Evolutionary conservation across 2,113 vertebrate species (phyloP).

Genomic region (Takifugu bimaculatus): DNA sequence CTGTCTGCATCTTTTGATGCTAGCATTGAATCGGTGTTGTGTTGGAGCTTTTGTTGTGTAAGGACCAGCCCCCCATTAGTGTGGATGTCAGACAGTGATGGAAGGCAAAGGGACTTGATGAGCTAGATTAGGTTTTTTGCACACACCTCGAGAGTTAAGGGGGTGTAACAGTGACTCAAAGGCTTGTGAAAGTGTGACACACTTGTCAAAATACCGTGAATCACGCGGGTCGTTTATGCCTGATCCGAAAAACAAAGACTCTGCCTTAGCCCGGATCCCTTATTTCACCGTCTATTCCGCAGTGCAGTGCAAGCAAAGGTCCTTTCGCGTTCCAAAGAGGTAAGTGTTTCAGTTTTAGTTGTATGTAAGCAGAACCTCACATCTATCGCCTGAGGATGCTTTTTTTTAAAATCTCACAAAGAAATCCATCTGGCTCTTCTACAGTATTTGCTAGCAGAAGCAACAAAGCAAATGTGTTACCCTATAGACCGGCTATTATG

Average conservation of each 20-base stretch:
- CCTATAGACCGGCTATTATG: constrained; percentile 52
- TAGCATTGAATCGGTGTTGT: constrained; percentile 3
- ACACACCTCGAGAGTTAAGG: constrained; percentile 2
- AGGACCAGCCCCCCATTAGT: constrained; percentile 7
- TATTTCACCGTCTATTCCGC: too few species aligned
- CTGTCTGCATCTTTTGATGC: neutral
- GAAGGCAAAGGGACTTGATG: neutral
- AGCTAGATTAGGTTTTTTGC: constrained; percentile 5
- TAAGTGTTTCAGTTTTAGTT: too few species aligned
- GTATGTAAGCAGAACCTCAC: too few species aligned
- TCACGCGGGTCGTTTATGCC: neutral
- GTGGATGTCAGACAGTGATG: constrained; percentile 9
- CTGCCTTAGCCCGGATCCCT: neutral
- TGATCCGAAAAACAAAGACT: neutral
- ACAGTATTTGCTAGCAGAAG: constrained; percentile 29
- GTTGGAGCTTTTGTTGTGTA: constrained; percentile 8
- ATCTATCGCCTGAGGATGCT: too few species aligned
- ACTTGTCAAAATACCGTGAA: constrained; percentile 7
- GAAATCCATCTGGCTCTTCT: constrained; percentile 29
- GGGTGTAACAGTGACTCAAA: constrained; percentile 1
- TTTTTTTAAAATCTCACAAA: too few species aligned
- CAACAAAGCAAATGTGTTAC: constrained; percentile 61
- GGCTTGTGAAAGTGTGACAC: constrained; percentile 1
- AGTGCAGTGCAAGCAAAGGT: too few species aligned
- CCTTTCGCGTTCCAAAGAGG: too few species aligned